A percentile compares a stretch with the other conserved stretches of the same genome.
These are phyloP conservation scores for Gallinago paraguaiae DNA, from an alignment of 2,113 vertebrate genomes.

Conservation along the genomic window DNA sequence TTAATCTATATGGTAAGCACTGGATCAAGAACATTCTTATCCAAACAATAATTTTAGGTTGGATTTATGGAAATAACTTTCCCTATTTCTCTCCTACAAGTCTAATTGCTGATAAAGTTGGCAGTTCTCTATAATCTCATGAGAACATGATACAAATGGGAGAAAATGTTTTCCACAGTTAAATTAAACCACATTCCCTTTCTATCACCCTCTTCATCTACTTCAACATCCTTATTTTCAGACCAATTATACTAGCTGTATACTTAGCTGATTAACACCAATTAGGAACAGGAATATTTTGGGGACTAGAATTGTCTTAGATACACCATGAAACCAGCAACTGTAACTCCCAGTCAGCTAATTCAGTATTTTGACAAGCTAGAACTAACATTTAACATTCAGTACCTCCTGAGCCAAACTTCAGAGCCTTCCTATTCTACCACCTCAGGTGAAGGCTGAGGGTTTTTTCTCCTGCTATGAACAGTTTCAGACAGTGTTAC, in stretches of 20 bases:
- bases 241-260: neutral
- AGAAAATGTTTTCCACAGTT: neutral
- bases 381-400: neutral
- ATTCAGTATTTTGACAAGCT: neutral
- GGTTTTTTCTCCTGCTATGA: neutral
- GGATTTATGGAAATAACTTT: neutral
- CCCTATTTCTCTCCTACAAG: neutral
- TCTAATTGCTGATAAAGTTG: neutral
- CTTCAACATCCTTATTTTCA: neutral
- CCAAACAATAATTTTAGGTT: neutral
- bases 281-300: neutral
- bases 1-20: neutral
- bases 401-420: neutral
- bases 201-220: neutral
- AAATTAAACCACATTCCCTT: neutral
- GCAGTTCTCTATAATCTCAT: neutral
- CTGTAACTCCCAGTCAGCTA: neutral
- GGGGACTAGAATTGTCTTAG: neutral
- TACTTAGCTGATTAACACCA: neutral
- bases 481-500: neutral
- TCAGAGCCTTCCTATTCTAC: neutral
- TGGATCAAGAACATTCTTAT: neutral
- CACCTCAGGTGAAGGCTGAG: neutral
- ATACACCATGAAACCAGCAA: neutral
- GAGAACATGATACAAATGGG: fast-evolving